Evolutionary conservation across 2,113 vertebrate species (phyloP), one percentile per base, ranked within the genome.

Genomic region (Actenoides lindsayi): DNA sequence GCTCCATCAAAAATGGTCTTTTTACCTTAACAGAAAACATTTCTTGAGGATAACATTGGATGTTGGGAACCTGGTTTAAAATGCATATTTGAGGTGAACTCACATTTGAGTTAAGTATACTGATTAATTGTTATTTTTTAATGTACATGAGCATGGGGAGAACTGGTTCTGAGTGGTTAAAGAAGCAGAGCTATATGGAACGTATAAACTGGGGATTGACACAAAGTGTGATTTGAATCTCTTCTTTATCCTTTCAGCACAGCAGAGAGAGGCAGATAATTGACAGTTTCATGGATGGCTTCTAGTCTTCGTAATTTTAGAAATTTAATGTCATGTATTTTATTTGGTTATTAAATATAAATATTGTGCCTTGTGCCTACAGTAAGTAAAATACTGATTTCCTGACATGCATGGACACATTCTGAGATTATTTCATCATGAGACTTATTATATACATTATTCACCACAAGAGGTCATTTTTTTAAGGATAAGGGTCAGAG

Each of bases 281-380:
- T 97, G 90, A 91, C 64, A 95, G 82, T 96, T 93, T 97, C 88
- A 95, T 94, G 90, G 94, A 91, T 96, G 95, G 37, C 53, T 96
- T 97, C 81, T 81, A 79, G 35, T 90, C 60, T 94, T 95, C 76
- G 59, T 88, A 94, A 94, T 95, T 89, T 92, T 81, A 94, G 68
- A 75, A 90, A 95, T 92, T 96, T 94, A 94, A 90, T 92, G 78
- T 62, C 27, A 53, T 94, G 39, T 39, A 39, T 39, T 39, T 93
- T 51, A 53, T 57, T 57, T 57, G 56, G 31, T 20, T 57, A 57
- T 57, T 57, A 83, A 96, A 94, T 89, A 95, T 78, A 95, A 96
- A 92, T 89, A 78, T 56, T 89, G 68, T 70, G 54, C 46, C 31
- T 90, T 81, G 46, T 96, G 50, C 53, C 41, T 93, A n/a, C 21